phyloP scores from a whole-genome alignment of 2,888 invertebrate genomes.

The Megamerina dolium region DNA sequence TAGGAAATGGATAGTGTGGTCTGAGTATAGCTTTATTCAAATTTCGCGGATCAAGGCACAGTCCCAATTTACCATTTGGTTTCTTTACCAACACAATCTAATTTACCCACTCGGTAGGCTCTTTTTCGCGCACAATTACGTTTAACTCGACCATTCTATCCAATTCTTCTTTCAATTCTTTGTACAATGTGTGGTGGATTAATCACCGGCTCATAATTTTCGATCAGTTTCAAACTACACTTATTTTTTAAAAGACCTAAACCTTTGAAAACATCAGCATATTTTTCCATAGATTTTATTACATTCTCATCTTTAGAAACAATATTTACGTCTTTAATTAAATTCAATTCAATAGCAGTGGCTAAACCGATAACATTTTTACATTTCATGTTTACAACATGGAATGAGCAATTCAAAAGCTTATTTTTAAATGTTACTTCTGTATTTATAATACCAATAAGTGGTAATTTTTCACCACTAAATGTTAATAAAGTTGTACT shows the following conservation, averaged over 20 bases:
- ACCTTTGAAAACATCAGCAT: background rate
- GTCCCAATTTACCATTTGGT: constrained; percentile 10
- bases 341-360: constrained; percentile 2
- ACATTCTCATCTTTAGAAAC: no score
- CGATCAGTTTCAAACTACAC: background rate
- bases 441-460: no score
- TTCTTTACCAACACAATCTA: constrained; percentile 3
- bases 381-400: constrained; percentile 1
- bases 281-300: background rate
- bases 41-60: no score
- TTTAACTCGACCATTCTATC: background rate
- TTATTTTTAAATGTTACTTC: no score
- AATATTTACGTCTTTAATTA: background rate
- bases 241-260: no score
- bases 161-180: background rate
- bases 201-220: background rate
- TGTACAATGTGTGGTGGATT: background rate
- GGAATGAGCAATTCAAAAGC: background rate
- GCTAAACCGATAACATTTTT: no score
- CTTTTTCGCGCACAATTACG: no score
- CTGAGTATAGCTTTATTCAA: no score
- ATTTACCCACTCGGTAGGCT: constrained; percentile 14
- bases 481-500: no score
- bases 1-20: no score
- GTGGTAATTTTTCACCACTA: no score